Conservation (phyloP, 2,888 invertebrate genomes). For the Melolontha melolontha region DNA sequence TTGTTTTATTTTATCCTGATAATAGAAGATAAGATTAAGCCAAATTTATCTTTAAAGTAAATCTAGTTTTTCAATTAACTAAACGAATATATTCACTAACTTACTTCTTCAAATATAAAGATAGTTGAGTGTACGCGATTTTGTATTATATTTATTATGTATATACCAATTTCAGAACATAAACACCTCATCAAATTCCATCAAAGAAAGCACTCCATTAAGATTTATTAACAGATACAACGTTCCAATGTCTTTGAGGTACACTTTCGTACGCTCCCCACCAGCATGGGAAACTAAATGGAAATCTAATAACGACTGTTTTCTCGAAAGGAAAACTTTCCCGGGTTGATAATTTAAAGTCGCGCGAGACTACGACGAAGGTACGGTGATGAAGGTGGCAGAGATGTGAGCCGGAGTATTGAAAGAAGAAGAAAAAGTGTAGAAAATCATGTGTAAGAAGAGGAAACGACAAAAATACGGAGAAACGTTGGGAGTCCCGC, state of each 20-base stretch:
- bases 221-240: conserved; percentile 42
- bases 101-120: neutral
- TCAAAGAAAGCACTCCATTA: conserved; percentile 38
- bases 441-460: conserved; percentile 15
- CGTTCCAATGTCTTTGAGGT: conserved; percentile 27
- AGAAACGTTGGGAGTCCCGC: conserved; percentile 45
- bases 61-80: no score
- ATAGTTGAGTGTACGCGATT: no score
- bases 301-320: conserved; percentile 47
- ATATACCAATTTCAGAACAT: neutral
- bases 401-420: conserved; percentile 41
- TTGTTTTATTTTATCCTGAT: no score
- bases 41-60: no score
- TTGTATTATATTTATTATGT: conserved; percentile 4
- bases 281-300: conserved; percentile 40
- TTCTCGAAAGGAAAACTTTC: conserved; percentile 44
- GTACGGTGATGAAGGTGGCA: conserved; percentile 49
- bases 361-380: conserved; percentile 56
- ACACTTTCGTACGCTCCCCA: conserved; percentile 13
- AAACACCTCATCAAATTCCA: conserved; percentile 25
- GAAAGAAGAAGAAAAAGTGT: conserved; percentile 41
- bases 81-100: neutral
- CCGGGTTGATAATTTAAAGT: conserved; percentile 45
- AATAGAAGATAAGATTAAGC: no score
- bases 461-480: conserved; percentile 38